Conservation (phyloP, 2,113 vertebrate genomes). For the Typhlomys cinereus region DNA sequence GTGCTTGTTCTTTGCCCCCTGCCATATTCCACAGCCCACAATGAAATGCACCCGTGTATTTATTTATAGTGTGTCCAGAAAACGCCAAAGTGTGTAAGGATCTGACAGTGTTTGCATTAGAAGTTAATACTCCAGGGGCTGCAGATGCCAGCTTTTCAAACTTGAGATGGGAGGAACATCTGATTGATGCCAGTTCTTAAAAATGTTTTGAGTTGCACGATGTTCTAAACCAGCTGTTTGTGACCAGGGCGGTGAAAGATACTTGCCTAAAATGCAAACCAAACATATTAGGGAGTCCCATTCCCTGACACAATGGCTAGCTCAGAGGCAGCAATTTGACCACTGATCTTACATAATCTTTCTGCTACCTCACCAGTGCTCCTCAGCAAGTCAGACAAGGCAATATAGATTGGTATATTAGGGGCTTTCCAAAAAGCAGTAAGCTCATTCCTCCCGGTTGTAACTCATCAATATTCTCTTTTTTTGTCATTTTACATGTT, state of each 20-base stretch:
- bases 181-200: constrained; percentile 58
- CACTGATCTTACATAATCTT: background rate
- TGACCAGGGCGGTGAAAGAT: background rate
- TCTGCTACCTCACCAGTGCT: background rate
- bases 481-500: background rate
- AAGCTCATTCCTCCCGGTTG: background rate
- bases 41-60: constrained; percentile 63
- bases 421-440: background rate
- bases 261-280: background rate
- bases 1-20: constrained; percentile 11
- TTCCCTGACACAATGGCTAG: background rate
- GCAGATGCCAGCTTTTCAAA: constrained; percentile 63
- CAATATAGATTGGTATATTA: background rate
- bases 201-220: background rate
- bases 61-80: constrained; percentile 72
- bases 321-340: background rate
- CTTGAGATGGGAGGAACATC: constrained; percentile 41
- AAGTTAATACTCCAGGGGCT: constrained; percentile 64
- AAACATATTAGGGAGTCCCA: background rate
- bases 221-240: background rate
- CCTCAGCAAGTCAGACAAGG: background rate
- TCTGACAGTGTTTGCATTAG: constrained; percentile 74
- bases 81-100: constrained; percentile 71
- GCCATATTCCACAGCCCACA: background rate
- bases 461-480: background rate